phyloP scores from a whole-genome alignment of 92 coral and sea anemone genomes.

The Porites divaricata region DNA sequence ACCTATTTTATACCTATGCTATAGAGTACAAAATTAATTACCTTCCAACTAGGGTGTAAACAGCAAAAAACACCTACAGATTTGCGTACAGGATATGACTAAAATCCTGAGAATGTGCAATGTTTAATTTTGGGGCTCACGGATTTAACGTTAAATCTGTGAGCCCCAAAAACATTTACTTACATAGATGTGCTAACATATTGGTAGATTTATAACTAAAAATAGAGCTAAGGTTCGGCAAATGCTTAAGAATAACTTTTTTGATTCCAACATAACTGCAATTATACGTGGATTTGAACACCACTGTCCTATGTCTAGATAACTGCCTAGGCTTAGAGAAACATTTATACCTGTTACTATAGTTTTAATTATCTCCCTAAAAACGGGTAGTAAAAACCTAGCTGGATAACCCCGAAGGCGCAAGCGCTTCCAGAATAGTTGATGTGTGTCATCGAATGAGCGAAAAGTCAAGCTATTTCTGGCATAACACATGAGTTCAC shows the following conservation, averaged over 20 bases:
- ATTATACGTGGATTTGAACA: constrained; percentile 38
- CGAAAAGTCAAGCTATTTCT: background rate
- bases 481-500: background rate
- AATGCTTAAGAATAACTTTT: constrained; percentile 20
- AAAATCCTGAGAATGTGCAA: no score
- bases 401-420: constrained; percentile 35
- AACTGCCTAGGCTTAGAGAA: background rate
- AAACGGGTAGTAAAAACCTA: constrained; percentile 20
- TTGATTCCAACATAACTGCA: constrained; percentile 5
- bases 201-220: no score
- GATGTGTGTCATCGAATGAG: constrained; percentile 17
- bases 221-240: constrained; percentile 41
- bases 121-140: no score
- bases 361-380: constrained; percentile 24
- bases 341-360: constrained; percentile 7
- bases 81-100: no score
- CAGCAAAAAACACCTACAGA: no score
- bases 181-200: no score
- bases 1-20: no score
- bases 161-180: no score
- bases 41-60: no score
- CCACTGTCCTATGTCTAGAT: constrained; percentile 5
- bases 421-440: constrained; percentile 23
- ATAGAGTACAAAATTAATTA: no score
- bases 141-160: no score